These are phyloP conservation scores for Atractosteus spatula DNA, from an alignment of 2,113 vertebrate species.

Conservation along the genomic window DNA sequence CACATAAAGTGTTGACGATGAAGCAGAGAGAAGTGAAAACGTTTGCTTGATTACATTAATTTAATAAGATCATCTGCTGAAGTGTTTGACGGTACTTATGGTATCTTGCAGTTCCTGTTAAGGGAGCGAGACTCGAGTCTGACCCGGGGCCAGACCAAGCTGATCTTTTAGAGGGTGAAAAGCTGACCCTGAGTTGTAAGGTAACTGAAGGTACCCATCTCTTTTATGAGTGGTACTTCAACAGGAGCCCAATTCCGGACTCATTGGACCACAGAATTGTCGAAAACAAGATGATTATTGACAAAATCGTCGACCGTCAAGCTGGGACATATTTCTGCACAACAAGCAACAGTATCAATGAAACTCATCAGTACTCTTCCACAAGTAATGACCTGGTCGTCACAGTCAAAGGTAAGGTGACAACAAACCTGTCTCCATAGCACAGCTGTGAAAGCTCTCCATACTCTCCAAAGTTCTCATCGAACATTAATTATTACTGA, in stretches of 20 bases:
- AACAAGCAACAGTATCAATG: constrained; percentile 34
- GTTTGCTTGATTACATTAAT: too few relatives aligned
- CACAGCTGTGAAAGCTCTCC: background rate
- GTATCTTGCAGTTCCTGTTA: constrained; percentile 45
- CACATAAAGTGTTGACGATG: too few relatives aligned
- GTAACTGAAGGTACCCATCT: constrained; percentile 39
- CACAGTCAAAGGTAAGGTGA: constrained; percentile 51
- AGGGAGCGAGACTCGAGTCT: constrained; percentile 8
- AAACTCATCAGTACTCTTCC: background rate
- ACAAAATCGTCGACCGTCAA: constrained; percentile 14
- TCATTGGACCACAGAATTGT: background rate
- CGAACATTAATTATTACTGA: background rate
- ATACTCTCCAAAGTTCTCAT: too few relatives aligned
- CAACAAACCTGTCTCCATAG: background rate
- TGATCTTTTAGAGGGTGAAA: constrained; percentile 41
- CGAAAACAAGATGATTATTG: constrained; percentile 17
- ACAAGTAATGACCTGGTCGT: constrained; percentile 31
- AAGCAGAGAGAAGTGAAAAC: too few relatives aligned
- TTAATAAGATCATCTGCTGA: too few relatives aligned
- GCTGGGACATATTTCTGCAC: constrained; percentile 42
- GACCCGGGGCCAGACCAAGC: background rate
- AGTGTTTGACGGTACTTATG: background rate
- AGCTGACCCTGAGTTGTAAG: constrained; percentile 39
- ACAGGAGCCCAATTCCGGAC: constrained; percentile 21
- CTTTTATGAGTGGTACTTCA: constrained; percentile 49